phyloP scores from a whole-genome alignment of 2,888 invertebrate genomes.

The Drosophila nigricruria region DNA sequence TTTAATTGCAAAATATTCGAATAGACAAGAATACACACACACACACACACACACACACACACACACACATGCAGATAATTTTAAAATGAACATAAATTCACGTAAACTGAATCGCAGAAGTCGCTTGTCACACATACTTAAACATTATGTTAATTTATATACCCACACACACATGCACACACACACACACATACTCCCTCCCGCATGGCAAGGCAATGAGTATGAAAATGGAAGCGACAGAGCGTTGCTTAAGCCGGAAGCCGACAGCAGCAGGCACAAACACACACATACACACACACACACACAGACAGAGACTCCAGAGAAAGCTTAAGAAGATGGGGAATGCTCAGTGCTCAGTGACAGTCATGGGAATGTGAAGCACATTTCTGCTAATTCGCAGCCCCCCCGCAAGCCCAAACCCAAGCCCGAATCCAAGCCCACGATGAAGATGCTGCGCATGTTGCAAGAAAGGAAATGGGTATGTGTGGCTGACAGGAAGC shows the following conservation, averaged over 20 bases:
- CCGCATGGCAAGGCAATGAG: conserved; percentile 48
- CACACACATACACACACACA: neutral
- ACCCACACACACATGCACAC: conserved; percentile 31
- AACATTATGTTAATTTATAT: conserved; percentile 81
- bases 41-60: conserved; percentile 5
- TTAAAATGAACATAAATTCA: conserved; percentile 77
- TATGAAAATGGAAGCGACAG: conserved; percentile 78
- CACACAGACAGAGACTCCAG: neutral
- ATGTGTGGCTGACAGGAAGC: conserved; percentile 44
- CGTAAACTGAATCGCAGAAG: conserved; percentile 76
- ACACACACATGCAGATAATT: conserved; percentile 50
- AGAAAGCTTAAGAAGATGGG: conserved; percentile 1
- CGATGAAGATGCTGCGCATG: conserved; percentile 40
- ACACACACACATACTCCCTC: conserved; percentile 32
- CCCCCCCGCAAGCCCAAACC: neutral
- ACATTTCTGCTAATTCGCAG: conserved; percentile 73
- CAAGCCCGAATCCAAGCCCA: neutral
- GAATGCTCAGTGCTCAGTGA: conserved; percentile 44
- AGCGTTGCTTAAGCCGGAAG: conserved; percentile 78
- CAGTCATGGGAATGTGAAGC: conserved; percentile 72
- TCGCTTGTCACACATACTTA: conserved; percentile 82
- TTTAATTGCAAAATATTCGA: conserved; percentile 66
- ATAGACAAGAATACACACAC: conserved; percentile 3
- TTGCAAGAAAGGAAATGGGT: conserved; percentile 33
- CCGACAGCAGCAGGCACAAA: conserved; percentile 66